phyloP scores from a whole-genome alignment of 2,797 vertebrate species.

The Heteromormyrus szaboi region DNA sequence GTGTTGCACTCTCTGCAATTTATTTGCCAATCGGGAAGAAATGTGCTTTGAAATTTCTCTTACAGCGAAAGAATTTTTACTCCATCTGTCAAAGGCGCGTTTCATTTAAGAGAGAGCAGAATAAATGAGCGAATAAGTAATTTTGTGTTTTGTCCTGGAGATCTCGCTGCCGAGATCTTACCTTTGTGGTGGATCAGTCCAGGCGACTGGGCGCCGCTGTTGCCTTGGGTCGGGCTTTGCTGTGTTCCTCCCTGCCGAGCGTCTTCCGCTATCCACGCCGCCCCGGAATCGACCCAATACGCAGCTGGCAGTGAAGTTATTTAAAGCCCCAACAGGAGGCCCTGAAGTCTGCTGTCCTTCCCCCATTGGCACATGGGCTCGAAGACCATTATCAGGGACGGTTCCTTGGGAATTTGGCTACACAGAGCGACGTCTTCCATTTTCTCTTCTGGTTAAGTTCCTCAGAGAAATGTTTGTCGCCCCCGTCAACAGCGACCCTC shows the following conservation, averaged over 20 bases:
- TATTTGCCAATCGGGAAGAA: neutral
- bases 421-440: neutral
- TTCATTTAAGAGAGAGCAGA: neutral
- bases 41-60: neutral
- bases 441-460: neutral
- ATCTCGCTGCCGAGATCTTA: neutral
- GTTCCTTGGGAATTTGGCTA: neutral
- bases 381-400: no score
- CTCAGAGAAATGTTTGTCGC: neutral
- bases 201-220: neutral
- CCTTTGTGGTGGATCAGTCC: neutral
- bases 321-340: neutral
- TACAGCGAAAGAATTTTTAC: neutral
- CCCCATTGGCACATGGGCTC: neutral
- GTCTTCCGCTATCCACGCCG: neutral
- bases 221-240: neutral
- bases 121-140: neutral
- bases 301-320: neutral
- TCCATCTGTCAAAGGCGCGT: neutral
- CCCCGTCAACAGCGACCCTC: neutral
- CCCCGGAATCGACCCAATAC: neutral
- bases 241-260: neutral
- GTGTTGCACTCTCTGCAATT: neutral
- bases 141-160: neutral
- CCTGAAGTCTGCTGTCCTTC: neutral